Evolutionary conservation across 2,888 invertebrate species (phyloP).

Genomic region (Dorcus hopei): DNA sequence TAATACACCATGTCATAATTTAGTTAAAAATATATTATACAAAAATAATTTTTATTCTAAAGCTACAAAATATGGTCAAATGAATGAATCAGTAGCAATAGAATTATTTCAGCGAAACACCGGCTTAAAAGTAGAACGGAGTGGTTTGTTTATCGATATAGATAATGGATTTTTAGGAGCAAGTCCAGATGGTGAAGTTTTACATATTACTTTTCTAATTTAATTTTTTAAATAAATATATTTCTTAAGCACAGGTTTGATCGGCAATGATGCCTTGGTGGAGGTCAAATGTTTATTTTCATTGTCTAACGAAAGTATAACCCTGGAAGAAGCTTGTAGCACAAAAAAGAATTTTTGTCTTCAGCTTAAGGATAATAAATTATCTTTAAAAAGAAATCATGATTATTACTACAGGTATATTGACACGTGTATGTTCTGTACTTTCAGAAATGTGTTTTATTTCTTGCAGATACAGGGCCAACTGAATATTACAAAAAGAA

Average conservation of each 20-base stretch:
- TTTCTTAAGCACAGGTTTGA: background rate
- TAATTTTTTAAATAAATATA: too few relatives aligned
- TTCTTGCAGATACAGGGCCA: conserved; percentile 6
- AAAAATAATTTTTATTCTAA: background rate
- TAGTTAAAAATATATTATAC: conserved; percentile 11
- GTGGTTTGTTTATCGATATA: too few relatives aligned
- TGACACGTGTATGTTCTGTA: too few relatives aligned
- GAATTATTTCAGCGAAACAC: too few relatives aligned
- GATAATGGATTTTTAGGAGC: background rate
- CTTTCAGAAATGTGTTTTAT: too few relatives aligned
- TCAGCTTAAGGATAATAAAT: too few relatives aligned
- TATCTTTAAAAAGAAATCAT: too few relatives aligned
- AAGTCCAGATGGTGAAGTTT: conserved; percentile 1
- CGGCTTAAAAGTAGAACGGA: too few relatives aligned
- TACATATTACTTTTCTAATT: too few relatives aligned
- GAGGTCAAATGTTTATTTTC: conserved; percentile 13
- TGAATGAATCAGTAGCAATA: background rate
- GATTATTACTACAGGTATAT: too few relatives aligned
- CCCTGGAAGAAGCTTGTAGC: background rate
- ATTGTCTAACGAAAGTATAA: background rate
- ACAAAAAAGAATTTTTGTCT: too few relatives aligned
- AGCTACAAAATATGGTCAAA: conserved; percentile 3
- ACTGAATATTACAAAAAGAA: conserved; percentile 2
- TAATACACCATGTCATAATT: conserved; percentile 9
- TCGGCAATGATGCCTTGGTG: conserved; percentile 5